Evolutionary conservation across 2,888 invertebrate species (phyloP).

Genomic region (Epirrhoe alternata): DNA sequence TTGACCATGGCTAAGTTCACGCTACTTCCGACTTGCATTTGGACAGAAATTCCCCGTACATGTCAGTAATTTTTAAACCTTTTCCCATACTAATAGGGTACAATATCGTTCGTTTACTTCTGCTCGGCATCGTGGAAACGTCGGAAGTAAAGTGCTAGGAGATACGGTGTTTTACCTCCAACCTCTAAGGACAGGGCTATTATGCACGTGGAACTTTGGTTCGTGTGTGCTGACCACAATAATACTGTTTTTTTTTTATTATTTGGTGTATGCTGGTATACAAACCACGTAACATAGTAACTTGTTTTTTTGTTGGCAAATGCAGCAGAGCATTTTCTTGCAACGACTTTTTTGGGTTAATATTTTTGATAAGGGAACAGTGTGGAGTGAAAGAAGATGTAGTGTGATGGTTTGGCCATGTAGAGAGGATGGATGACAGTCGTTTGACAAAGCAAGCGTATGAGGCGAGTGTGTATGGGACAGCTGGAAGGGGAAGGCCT

Average conservation of each 20-base stretch:
- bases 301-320: not conserved
- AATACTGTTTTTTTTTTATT: not conserved
- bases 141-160: constrained; percentile 22
- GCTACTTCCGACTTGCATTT: constrained; percentile 57
- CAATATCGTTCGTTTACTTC: constrained; percentile 14
- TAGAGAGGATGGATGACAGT: too few relatives aligned
- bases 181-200: constrained; percentile 11
- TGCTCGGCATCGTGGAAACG: constrained; percentile 7
- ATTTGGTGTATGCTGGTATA: too few relatives aligned
- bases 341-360: not conserved
- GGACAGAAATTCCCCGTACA: constrained; percentile 39
- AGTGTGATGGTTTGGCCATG: too few relatives aligned
- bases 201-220: constrained; percentile 7
- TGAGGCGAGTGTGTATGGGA: too few relatives aligned
- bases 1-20: constrained; percentile 58
- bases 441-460: too few relatives aligned
- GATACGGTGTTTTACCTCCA: constrained; percentile 15
- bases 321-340: not conserved
- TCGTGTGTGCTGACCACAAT: constrained; percentile 6
- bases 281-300: too few relatives aligned
- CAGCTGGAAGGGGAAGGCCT: too few relatives aligned
- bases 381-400: too few relatives aligned
- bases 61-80: constrained; percentile 10
- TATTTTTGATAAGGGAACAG: not conserved
- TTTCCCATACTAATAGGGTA: constrained; percentile 2